Base-by-base conservation (phyloP, 2,888 invertebrate species). In the Xestia rhomboidea region DNA sequence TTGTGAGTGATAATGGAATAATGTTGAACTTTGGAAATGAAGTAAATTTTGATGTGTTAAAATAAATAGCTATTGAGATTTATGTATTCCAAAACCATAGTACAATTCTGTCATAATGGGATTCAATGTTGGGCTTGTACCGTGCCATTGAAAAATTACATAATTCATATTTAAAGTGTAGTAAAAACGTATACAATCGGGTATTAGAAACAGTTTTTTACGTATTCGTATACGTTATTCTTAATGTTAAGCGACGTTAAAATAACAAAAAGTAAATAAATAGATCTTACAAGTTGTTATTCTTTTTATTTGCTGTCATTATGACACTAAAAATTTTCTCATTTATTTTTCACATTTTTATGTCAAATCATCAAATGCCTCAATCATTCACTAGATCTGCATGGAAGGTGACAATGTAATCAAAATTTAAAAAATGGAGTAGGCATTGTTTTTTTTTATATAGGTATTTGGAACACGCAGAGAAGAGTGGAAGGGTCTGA, bases 1-100 rank as follows among this genome's bases (percentile, higher is more conserved):
- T 68, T 68, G 68, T 82, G 2, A 82, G 49, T 74, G 82, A 79
- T 41, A 82, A 82, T 49, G 79, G 64, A 63, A 5, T 18, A 2
- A 15, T 84, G 54, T 21, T 81, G 30, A 69, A 27, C 8, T 21
- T 27, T 27, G 57, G 4, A 8, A 21, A 5, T 11, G 4, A 69
- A n/a, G 6, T n/a, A 10, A 68, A 51, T 18, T n/a, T 51, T 11
- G n/a, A 34, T 34, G 1, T 18, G 5, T 24, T 24, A 41, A 38
- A 64, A n/a, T 41, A 18, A 41, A 62, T 63, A 13, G 13, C 15
- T 27, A 10, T 1, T 1, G 11, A 10, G 41, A 41, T 41, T 41
- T 10, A 41, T 41, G 41, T 41, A 41, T 41, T 57, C 15, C 7
- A 57, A 15, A n/a, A 15, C 15, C 5, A 27, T 27, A 27, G 7